Evolutionary conservation across 1,140 invertebrate genomes (phyloP).

Genomic region (Diabrotica virgifera): DNA sequence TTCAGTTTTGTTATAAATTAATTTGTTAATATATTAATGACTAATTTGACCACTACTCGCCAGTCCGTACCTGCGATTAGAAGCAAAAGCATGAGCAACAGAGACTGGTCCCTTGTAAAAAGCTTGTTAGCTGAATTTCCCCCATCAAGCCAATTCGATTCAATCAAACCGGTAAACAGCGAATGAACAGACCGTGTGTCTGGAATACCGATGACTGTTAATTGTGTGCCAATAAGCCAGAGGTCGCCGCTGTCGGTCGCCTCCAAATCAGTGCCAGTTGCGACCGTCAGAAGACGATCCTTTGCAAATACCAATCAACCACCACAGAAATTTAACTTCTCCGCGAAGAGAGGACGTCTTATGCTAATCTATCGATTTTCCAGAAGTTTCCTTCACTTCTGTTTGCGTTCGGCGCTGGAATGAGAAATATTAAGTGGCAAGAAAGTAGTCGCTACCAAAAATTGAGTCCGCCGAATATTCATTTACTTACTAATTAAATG

Average conservation of each 20-base stretch:
- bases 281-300: slow-evolving; percentile 34
- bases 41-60: too few relatives aligned
- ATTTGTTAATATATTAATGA: too few relatives aligned
- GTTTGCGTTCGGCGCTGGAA: background rate
- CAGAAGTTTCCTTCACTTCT: background rate
- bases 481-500: too few relatives aligned
- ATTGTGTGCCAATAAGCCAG: slow-evolving; percentile 35
- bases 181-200: slow-evolving; percentile 12
- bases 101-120: slow-evolving; percentile 30
- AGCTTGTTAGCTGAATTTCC: slow-evolving; percentile 32
- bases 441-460: background rate
- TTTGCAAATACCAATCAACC: slow-evolving; percentile 39
- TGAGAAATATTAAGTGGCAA: background rate
- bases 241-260: slow-evolving; percentile 16
- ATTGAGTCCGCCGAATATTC: too few relatives aligned
- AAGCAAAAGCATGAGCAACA: background rate
- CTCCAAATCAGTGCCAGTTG: slow-evolving; percentile 13
- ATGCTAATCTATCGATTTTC: slow-evolving; percentile 15
- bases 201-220: slow-evolving; percentile 38
- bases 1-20: too few relatives aligned
- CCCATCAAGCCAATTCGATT: slow-evolving; percentile 21
- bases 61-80: too few relatives aligned
- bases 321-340: slow-evolving; percentile 9
- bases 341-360: slow-evolving; percentile 6
- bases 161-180: slow-evolving; percentile 30